These are phyloP conservation scores for Chaetodon trifascialis DNA, from an alignment of 2,113 vertebrate genomes.

Conservation along the genomic window DNA sequence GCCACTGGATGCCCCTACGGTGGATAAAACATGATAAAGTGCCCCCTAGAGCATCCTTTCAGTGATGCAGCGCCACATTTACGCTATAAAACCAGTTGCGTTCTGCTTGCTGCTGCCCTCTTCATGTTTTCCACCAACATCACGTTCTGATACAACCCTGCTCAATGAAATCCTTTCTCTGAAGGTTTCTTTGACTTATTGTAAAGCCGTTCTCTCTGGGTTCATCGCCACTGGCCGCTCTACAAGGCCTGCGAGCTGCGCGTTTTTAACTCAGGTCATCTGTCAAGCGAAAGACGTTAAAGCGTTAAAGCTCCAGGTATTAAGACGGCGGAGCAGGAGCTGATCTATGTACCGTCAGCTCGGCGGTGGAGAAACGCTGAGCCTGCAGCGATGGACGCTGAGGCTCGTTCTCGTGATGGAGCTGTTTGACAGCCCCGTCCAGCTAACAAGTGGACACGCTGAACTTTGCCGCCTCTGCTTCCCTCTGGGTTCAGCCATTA, in stretches of 20 bases:
- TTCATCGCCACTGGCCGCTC: constrained; percentile 13
- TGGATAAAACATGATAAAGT: too few relatives aligned
- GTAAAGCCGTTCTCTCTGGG: constrained; percentile 11
- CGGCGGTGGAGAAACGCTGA: constrained; percentile 56
- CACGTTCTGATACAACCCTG: neutral
- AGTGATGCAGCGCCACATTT: too few relatives aligned
- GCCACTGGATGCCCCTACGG: too few relatives aligned
- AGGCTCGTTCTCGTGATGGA: constrained; percentile 37
- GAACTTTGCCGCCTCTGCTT: constrained; percentile 37
- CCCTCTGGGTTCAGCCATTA: constrained; percentile 35
- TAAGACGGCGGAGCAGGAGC: constrained; percentile 26
- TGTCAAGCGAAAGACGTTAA: constrained; percentile 60
- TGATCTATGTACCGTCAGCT: constrained; percentile 53
- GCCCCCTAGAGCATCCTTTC: too few relatives aligned
- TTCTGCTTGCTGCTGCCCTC: neutral
- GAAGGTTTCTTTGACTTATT: constrained; percentile 27
- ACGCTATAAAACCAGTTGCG: too few relatives aligned
- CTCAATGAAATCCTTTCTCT: constrained; percentile 17
- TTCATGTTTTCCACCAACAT: neutral
- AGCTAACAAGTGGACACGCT: constrained; percentile 50
- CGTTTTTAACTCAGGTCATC: constrained; percentile 61
- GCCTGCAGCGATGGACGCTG: constrained; percentile 32
- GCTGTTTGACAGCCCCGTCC: constrained; percentile 24
- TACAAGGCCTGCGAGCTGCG: constrained; percentile 1
- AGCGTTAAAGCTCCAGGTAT: constrained; percentile 57